Conservation (phyloP, 2,797 vertebrate species). For the Thripadectes ignobilis region DNA sequence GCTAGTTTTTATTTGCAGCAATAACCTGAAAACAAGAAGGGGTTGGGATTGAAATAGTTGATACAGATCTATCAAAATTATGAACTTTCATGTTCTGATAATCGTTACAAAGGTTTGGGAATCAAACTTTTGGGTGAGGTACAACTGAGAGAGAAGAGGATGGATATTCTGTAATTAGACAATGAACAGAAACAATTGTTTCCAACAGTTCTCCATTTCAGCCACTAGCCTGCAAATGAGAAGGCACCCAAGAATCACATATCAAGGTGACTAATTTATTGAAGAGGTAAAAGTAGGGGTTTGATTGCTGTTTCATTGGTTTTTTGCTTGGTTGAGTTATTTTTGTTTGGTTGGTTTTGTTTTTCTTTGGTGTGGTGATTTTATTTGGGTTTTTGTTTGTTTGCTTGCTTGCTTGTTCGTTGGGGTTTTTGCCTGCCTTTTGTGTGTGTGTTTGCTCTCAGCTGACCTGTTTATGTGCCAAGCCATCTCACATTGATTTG, state of each 20-base stretch:
- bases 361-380: neutral
- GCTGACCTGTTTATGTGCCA: neutral
- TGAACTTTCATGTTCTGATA: neutral
- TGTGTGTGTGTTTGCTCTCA: neutral
- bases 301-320: neutral
- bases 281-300: neutral
- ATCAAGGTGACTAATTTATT: neutral
- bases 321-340: neutral
- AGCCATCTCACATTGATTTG: neutral
- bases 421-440: neutral
- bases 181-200: neutral
- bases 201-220: neutral
- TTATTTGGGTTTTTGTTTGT: rapidly evolving
- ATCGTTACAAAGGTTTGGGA: neutral
- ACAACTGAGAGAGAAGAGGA: neutral
- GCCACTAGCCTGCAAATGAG: neutral
- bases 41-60: neutral
- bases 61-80: neutral
- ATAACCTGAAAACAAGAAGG: neutral
- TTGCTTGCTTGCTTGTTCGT: neutral
- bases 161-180: neutral
- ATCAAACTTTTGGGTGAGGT: neutral
- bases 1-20: neutral
- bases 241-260: neutral
- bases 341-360: neutral